Conservation (phyloP, 2,797 vertebrate species). For the Capromys pilorides region DNA sequence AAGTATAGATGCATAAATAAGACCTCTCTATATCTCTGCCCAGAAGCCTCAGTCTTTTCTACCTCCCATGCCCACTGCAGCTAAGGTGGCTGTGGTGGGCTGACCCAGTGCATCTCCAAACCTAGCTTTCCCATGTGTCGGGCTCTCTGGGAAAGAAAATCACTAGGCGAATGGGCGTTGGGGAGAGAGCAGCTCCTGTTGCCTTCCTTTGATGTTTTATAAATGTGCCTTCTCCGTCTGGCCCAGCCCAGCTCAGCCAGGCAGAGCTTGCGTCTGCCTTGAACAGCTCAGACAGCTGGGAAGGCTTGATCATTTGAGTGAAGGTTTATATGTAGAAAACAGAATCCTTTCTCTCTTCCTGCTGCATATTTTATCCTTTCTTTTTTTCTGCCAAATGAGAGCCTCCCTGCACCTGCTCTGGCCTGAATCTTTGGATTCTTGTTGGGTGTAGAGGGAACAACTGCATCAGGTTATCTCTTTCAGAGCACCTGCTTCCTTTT, state of each 20-base stretch:
- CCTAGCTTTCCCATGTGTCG: not conserved
- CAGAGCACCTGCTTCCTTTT: not conserved
- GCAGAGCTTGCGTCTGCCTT: constrained; percentile 40
- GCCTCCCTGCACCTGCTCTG: no score
- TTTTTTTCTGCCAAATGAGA: not conserved
- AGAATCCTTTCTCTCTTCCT: not conserved
- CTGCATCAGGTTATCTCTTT: not conserved
- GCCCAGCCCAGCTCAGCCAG: not conserved
- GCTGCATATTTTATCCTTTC: not conserved
- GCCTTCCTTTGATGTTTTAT: constrained; percentile 86
- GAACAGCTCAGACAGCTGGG: constrained; percentile 47
- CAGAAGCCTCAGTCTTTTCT: not conserved
- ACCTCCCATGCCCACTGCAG: no score
- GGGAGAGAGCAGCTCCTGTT: constrained; percentile 20
- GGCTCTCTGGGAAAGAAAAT: constrained; percentile 38
- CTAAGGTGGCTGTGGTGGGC: not conserved
- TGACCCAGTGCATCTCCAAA: not conserved
- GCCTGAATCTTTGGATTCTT: not conserved
- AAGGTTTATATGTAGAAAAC: constrained; percentile 50
- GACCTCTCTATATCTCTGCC: not conserved
- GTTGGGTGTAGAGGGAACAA: not conserved
- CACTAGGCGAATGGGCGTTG: constrained; percentile 10
- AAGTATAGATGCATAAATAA: not conserved
- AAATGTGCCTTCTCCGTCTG: constrained; percentile 78
- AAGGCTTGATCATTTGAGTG: constrained; percentile 34